Base-by-base conservation (phyloP, 2,888 invertebrate species). In the Cephus rjabovi region DNA sequence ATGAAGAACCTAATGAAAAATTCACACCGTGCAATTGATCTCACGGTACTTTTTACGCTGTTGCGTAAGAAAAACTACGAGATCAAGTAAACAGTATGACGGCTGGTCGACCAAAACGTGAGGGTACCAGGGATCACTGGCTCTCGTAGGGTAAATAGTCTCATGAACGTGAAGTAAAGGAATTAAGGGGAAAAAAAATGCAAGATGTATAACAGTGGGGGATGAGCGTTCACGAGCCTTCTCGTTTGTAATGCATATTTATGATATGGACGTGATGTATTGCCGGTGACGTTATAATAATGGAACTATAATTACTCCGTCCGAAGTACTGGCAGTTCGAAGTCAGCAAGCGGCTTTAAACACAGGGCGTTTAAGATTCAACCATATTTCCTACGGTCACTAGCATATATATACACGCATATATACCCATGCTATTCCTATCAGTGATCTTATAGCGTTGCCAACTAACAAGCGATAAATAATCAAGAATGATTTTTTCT, bases 251-350 rank as follows among this genome's bases (percentile, higher is more conserved):
- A 87, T 89, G 86, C 88, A 90, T 87, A 86, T 87, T 83, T 82
- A 86, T 88, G 86, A 83, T 81, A 84, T 77, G 69, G 79, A 37
- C 79, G 79, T 87, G 89, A 90, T 88, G 85, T 88, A 90, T 89
- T 84, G 85, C 87, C 81, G 84, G 83, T 88, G 89, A 90, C 89
- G 87, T 86, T 87, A 86, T 88, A 88, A 89, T 89, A 89, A 90
- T 87, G 86, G 86, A 81, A 83, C 88, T 87, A 82, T 88, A 90
- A 90, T 90, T 90, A 89, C 87, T 85, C 81, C 77, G 78, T 76
- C 79, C 71, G 74, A 69, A 37, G 69, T 35, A 75, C 33, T 4
- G 76, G 30, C 76, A 71, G 70, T 76, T 76, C 76, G 76, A 69
- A 68, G 56, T 73, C 70, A 68, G 75, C 69, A 30, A 68, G 77